Percentiles rank a stretch among this genome's conserved stretches.
These are phyloP conservation scores for Perca fluviatilis DNA, from an alignment of 2,113 vertebrate genomes.

Conservation along the genomic window DNA sequence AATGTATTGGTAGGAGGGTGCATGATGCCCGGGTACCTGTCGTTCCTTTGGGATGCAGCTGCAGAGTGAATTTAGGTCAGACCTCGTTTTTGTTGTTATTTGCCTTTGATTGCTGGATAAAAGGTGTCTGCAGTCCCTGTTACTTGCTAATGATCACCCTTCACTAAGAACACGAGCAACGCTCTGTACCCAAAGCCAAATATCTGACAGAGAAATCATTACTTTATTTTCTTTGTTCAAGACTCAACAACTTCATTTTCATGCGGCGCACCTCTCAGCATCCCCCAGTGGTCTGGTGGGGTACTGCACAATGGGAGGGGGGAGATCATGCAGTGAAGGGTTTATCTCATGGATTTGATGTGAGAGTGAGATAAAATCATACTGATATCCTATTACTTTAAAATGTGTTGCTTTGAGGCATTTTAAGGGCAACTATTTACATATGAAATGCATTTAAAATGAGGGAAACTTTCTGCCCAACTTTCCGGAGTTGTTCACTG, in stretches of 20 bases:
- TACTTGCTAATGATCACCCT: conserved; percentile 54
- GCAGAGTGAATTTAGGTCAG: conserved; percentile 74
- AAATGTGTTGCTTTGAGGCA: conserved; percentile 62
- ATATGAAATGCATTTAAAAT: conserved; percentile 66
- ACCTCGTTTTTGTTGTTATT: conserved; percentile 53
- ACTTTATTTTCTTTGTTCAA: conserved; percentile 71
- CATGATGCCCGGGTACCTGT: conserved; percentile 53
- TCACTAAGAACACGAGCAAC: conserved; percentile 12
- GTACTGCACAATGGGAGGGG: conserved; percentile 44
- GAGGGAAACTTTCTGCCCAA: conserved; percentile 59
- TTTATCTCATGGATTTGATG: conserved; percentile 62
- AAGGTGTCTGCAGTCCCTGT: conserved; percentile 38
- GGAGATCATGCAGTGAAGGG: not conserved
- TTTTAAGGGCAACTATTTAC: conserved; percentile 54
- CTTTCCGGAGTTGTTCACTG: conserved; percentile 49
- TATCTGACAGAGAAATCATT: conserved; percentile 63
- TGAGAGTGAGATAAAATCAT: conserved; percentile 62
- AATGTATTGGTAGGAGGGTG: conserved; percentile 13
- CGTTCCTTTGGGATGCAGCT: conserved; percentile 54
- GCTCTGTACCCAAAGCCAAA: conserved; percentile 52
- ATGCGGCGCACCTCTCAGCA: conserved; percentile 27
- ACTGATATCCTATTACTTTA: conserved; percentile 58
- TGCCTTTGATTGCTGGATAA: conserved; percentile 63
- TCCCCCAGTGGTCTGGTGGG: conserved; percentile 47
- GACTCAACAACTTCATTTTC: conserved; percentile 55